A percentile compares a stretch with the other conserved stretches of the same genome.
Conservation (phyloP, 2,888 invertebrate genomes). For the Acrobasis consociella region DNA sequence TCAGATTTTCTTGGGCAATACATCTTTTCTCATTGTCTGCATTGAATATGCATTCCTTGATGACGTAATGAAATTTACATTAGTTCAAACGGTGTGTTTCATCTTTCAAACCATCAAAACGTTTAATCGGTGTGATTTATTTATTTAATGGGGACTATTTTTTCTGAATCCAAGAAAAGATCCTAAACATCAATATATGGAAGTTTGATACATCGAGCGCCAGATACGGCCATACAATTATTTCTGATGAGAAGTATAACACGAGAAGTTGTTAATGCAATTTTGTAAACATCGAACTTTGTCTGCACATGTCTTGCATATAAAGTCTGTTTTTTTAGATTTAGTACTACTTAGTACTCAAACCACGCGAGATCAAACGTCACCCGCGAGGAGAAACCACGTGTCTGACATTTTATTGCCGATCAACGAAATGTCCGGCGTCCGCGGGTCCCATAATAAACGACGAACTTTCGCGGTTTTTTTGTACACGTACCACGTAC, state of each 20-base stretch:
- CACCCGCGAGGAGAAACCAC: slow-evolving; percentile 16
- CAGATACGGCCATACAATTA: too few species aligned
- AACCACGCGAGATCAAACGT: background rate
- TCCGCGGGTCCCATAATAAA: background rate
- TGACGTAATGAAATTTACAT: background rate
- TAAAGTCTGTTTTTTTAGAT: background rate
- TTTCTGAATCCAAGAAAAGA: too few species aligned
- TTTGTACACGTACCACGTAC: too few species aligned
- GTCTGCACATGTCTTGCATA: background rate
- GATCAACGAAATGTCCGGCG: slow-evolving; percentile 3
- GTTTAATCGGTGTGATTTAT: too few species aligned
- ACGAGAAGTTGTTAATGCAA: too few species aligned
- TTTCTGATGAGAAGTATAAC: too few species aligned
- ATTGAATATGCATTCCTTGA: background rate
- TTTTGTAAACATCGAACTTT: too few species aligned
- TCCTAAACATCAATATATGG: too few species aligned
- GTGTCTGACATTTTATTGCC: slow-evolving; percentile 16
- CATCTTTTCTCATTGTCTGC: background rate
- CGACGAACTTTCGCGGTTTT: too few species aligned
- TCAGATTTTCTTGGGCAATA: background rate
- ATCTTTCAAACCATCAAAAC: too few species aligned
- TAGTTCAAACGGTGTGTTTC: background rate
- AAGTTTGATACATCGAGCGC: too few species aligned
- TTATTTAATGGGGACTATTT: too few species aligned
- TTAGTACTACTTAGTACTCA: background rate